Conservation (phyloP, 2,888 invertebrate genomes). For the Osedax frankpressi region DNA sequence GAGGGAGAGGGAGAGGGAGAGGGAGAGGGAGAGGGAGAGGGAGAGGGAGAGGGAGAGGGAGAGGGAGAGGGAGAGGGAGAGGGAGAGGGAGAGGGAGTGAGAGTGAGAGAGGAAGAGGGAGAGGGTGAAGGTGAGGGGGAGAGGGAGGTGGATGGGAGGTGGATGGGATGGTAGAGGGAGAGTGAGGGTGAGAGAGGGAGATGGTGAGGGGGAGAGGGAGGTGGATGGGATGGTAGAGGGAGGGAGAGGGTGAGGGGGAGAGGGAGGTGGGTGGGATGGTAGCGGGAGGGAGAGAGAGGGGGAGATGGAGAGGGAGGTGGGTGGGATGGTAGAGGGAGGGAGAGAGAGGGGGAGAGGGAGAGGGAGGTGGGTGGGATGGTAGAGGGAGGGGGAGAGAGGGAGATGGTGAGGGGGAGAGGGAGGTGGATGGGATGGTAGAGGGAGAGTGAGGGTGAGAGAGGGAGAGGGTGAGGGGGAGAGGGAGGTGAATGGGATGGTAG, state of each 20-base stretch:
- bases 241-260: neutral
- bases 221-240: neutral
- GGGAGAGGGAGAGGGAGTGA: constrained; percentile 2
- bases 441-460: too few relatives aligned
- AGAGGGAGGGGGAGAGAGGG: too few relatives aligned
- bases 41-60: neutral
- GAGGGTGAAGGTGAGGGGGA: neutral
- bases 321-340: neutral
- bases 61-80: neutral
- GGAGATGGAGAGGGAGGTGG: too few relatives aligned
- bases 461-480: too few relatives aligned
- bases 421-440: neutral
- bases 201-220: neutral
- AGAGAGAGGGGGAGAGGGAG: too few relatives aligned
- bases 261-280: neutral
- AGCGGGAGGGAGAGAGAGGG: neutral
- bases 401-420: too few relatives aligned
- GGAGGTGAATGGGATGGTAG: too few relatives aligned
- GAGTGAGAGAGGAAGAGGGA: neutral
- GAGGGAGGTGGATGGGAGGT: too few relatives aligned
- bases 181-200: neutral
- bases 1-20: neutral
- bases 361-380: neutral
- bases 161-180: neutral
- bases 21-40: neutral